Evolutionary conservation across 2,888 invertebrate species (phyloP).

Genomic region (Tipula vernalis): DNA sequence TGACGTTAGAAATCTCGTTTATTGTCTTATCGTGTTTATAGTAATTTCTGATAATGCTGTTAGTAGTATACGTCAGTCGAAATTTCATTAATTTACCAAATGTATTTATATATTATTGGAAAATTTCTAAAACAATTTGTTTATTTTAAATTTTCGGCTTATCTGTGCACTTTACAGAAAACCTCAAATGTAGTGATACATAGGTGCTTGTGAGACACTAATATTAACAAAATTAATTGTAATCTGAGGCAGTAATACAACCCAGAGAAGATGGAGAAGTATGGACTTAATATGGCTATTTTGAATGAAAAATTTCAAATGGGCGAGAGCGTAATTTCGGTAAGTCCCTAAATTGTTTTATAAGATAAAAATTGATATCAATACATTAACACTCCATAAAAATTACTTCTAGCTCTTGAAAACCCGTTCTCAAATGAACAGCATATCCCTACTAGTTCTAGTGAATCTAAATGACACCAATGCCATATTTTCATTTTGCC

Average conservation of each 20-base stretch:
- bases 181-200: too few species aligned
- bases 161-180: too few species aligned
- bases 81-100: too few species aligned
- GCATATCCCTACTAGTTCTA: constrained; percentile 23
- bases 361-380: not conserved
- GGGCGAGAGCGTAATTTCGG: not conserved
- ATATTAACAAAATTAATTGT: not conserved
- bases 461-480: constrained; percentile 30
- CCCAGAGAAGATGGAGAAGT: not conserved
- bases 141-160: too few species aligned
- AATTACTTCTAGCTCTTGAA: not conserved
- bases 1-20: not conserved
- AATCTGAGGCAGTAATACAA: not conserved
- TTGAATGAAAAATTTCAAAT: not conserved
- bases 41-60: too few species aligned
- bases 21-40: not conserved
- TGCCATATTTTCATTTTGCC: constrained; percentile 30
- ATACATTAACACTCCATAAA: not conserved
- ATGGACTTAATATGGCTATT: not conserved
- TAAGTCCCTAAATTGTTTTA: not conserved
- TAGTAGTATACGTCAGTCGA: not conserved
- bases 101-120: too few species aligned
- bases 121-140: too few species aligned
- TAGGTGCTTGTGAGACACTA: not conserved
- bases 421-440: not conserved